Evolutionary conservation across 2,113 vertebrate genomes (phyloP), one percentile per base, ranked within the genome.

Genomic region (Capra hircus): DNA sequence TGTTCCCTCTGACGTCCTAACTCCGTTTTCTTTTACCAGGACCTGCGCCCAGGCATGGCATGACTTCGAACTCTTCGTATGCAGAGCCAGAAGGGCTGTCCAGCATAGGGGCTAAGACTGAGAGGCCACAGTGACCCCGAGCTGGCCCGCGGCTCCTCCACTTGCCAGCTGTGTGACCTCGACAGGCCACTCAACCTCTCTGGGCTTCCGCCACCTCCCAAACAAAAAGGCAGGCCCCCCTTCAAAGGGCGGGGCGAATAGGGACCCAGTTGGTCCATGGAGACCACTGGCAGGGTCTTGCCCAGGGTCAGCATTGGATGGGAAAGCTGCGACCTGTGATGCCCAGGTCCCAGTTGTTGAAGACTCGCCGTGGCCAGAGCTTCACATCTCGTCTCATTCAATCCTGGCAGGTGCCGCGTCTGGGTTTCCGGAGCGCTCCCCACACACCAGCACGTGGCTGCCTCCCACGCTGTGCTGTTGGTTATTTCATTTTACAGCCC

Each of bases 401-500:
- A 33, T 7, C 28, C 60, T 7, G 43, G 23, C 2, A 1, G 4
- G 0, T 0, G 4, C 5, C 52, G 36, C 45, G 13, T 17, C 16
- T 28, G 2, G 0, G 27, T 1, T 50, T 77, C 11, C 2, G 2
- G 1, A 4, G 33, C 4, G 3, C 17, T 1, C 7, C 0, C 7
- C 1, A 0, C 0, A 3, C 0, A 1, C 86, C 36, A 6, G 59
- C 57, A 2, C 28, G 1, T n/a, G 25, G 57, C 27, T 6, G 1
- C 3, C n/a, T 11, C 16, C 12, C 1, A 0, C 2, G 1, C 1
- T 1, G 15, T 0, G 0, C 5, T 1, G 15, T 4, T 0, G 9
- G 4, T 27, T 6, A 21, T 33, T 27, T 9, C 11, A 0, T 2
- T 3, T 30, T 16, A 11, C 30, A 27, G 15, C 6, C 14, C 14